Conservation (phyloP, 2,113 vertebrate genomes). For the Mionectes macconnelli region DNA sequence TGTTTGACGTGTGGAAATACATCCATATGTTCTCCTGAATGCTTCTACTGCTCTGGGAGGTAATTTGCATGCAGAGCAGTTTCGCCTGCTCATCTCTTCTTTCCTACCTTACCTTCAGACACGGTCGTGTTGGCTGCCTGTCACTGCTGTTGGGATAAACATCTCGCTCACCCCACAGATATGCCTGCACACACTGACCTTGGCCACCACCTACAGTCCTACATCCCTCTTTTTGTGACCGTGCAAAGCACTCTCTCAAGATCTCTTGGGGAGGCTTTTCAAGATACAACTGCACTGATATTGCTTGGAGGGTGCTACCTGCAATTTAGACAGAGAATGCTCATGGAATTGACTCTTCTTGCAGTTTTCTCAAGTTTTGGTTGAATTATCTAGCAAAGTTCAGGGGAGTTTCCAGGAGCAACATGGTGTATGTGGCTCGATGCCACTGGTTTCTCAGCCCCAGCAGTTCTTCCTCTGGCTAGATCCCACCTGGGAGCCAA, state of each 20-base stretch:
- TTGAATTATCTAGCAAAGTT: background rate
- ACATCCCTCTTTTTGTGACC: accelerated
- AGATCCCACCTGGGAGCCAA: background rate
- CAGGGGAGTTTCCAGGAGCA: background rate
- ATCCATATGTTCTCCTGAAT: background rate
- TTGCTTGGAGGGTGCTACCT: background rate
- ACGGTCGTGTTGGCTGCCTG: accelerated
- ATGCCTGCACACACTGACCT: background rate
- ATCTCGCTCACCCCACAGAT: background rate
- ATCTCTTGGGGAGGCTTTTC: background rate
- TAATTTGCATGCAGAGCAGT: background rate
- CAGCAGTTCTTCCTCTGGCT: background rate
- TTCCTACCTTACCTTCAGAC: background rate
- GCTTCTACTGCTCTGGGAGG: background rate
- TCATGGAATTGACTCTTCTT: background rate
- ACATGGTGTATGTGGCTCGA: background rate
- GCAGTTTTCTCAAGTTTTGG: background rate
- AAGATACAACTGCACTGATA: background rate
- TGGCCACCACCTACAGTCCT: background rate
- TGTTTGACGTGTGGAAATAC: background rate
- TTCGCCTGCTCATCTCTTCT: background rate
- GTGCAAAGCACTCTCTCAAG: background rate
- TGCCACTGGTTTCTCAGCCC: background rate
- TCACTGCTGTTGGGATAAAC: background rate
- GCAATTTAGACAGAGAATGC: background rate